These are phyloP conservation scores for Apodemia zela DNA, from an alignment of 2,888 invertebrate genomes.

Conservation along the genomic window DNA sequence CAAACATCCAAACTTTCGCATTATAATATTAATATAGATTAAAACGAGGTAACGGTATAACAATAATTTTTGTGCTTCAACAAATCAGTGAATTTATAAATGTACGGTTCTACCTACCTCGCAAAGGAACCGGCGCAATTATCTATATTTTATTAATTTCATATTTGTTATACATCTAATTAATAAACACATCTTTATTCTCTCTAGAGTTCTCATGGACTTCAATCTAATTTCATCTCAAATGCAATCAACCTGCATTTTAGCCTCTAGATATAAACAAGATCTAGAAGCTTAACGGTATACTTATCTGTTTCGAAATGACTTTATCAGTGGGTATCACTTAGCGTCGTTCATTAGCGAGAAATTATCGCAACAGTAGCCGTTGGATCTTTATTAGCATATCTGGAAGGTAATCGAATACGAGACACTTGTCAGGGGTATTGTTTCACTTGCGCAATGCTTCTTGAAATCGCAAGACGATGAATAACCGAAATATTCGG, in stretches of 20 bases:
- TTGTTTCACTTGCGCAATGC: constrained; percentile 30
- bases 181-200: too few relatives aligned
- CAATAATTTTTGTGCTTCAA: too few relatives aligned
- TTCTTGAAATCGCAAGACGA: neutral
- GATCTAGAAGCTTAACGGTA: constrained; percentile 10
- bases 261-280: constrained; percentile 21
- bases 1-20: too few relatives aligned
- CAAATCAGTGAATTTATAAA: too few relatives aligned
- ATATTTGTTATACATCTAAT: too few relatives aligned
- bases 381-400: constrained; percentile 33
- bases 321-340: constrained; percentile 13
- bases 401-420: constrained; percentile 38
- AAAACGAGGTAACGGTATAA: too few relatives aligned
- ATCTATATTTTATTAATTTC: too few relatives aligned
- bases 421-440: constrained; percentile 45
- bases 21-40: too few relatives aligned
- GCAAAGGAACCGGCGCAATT: too few relatives aligned
- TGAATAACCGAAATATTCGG: neutral
- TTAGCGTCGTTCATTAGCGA: constrained; percentile 26
- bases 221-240: too few relatives aligned
- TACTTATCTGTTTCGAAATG: constrained; percentile 27
- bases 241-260: constrained; percentile 16
- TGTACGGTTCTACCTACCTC: too few relatives aligned
- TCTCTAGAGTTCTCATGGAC: too few relatives aligned
- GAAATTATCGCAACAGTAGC: constrained; percentile 30